Evolutionary conservation across 53 echinoderm and acorn worm species (phyloP).

Genomic region (Glandiceps talaboti): DNA sequence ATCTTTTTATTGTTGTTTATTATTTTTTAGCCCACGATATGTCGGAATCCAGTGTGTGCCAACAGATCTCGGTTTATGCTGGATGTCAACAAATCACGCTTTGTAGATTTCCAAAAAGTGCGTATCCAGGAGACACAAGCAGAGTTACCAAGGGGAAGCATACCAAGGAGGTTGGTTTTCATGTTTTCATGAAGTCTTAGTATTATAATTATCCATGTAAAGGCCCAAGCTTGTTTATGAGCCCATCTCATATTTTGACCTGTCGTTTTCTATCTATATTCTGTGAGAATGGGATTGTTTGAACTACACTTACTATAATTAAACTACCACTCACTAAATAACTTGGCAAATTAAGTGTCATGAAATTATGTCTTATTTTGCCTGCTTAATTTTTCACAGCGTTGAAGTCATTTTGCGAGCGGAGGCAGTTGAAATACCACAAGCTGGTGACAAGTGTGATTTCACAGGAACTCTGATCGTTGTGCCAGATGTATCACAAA

Average conservation of each 20-base stretch:
- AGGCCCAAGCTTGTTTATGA: no score
- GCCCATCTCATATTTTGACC: no score
- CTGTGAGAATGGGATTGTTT: no score
- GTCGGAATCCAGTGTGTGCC: conserved; percentile 82
- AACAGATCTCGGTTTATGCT: conserved; percentile 85
- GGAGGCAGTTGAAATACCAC: conserved; percentile 88
- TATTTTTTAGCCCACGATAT: conserved; percentile 80
- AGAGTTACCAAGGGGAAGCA: conserved; percentile 90
- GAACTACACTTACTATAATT: no score
- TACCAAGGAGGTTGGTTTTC: conserved; percentile 88
- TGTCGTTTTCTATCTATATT: no score
- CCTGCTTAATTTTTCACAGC: conserved; percentile 25
- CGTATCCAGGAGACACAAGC: conserved; percentile 97
- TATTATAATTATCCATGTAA: no score
- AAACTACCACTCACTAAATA: no score
- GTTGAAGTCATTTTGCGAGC: conserved; percentile 85
- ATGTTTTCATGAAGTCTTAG: no score
- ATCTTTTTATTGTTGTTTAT: no score
- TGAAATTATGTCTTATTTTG: no score
- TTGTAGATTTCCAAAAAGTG: conserved; percentile 98
- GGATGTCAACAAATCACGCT: conserved; percentile 96
- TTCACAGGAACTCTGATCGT: conserved; percentile 99
- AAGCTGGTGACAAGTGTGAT: conserved; percentile 98
- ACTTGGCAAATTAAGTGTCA: no score
- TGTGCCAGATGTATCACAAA: conserved; percentile 82